A percentile compares a stretch with the other conserved stretches of the same genome.
Evolutionary conservation across 2,797 vertebrate genomes (phyloP).

Genomic region (Gallinago stenura): DNA sequence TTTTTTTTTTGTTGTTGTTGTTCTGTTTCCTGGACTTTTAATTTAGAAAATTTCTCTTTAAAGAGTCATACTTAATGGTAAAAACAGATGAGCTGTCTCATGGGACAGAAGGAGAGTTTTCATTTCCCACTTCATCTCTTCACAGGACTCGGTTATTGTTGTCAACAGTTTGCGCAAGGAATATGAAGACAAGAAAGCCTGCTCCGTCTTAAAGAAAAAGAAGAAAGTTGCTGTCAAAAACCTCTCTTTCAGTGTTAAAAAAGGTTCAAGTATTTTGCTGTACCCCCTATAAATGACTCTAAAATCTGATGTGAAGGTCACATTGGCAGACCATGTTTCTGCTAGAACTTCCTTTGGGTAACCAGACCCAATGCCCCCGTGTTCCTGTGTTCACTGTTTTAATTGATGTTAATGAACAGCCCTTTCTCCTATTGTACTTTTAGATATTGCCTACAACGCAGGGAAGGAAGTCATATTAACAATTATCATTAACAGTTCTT

Average conservation of each 20-base stretch:
- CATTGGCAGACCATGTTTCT: not conserved
- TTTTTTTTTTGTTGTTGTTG: not conserved
- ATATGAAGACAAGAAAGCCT: conserved; percentile 79
- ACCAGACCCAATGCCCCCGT: fast-evolving
- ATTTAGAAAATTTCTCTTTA: not conserved
- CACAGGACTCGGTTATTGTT: conserved; percentile 84
- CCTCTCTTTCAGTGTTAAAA: conserved; percentile 90
- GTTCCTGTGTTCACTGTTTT: fast-evolving
- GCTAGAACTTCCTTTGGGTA: not conserved
- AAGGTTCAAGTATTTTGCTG: conserved; percentile 81
- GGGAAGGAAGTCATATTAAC: not conserved
- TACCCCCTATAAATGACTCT: not conserved
- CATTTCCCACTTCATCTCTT: not conserved
- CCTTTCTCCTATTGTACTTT: not conserved
- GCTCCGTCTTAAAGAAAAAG: conserved; percentile 79
- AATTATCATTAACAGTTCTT: not conserved
- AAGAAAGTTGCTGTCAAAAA: conserved; percentile 86
- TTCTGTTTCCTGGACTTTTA: not conserved
- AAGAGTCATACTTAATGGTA: not conserved
- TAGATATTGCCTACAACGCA: not conserved
- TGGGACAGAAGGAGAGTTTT: not conserved
- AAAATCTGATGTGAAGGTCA: not conserved
- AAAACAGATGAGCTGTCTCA: not conserved
- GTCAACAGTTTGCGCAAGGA: conserved; percentile 88
- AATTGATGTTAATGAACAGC: not conserved